Conservation (phyloP, 92 coral and sea anemone genomes). For the Muricea muricata region DNA sequence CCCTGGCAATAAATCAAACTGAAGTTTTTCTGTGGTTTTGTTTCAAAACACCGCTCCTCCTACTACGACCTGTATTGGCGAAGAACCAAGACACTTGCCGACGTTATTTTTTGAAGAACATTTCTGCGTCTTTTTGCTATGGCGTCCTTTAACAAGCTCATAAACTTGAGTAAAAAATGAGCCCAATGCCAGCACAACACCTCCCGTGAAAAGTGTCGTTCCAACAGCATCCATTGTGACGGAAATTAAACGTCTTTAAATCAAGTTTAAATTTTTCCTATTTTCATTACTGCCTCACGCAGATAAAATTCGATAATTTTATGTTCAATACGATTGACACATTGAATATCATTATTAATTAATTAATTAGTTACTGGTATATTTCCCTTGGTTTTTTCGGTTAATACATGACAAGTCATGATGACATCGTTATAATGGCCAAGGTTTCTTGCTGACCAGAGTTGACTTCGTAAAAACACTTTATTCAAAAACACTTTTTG, state of each 20-base stretch:
- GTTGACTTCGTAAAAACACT: no score
- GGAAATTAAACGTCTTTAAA: background rate
- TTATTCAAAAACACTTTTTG: no score
- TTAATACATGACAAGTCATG: no score
- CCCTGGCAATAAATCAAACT: background rate
- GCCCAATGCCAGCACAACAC: slow-evolving; percentile 17
- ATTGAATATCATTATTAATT: no score
- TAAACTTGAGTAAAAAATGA: slow-evolving; percentile 25
- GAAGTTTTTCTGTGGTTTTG: background rate
- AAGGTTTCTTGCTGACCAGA: no score
- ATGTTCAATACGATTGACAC: no score
- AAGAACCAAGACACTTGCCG: background rate
- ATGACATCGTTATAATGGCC: no score
- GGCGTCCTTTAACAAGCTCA: background rate
- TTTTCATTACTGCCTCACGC: background rate
- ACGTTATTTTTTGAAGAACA: background rate
- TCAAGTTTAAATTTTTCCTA: background rate
- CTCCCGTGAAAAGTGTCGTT: slow-evolving; percentile 9
- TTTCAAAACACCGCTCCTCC: slow-evolving; percentile 9
- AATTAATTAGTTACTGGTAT: no score
- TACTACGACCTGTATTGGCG: slow-evolving; percentile 22
- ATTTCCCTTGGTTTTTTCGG: no score
- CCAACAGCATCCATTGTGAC: slow-evolving; percentile 19
- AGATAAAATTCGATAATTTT: background rate
- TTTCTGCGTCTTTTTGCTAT: background rate